Base-by-base conservation (phyloP, 2,113 vertebrate genomes). In the Smithornis capensis region DNA sequence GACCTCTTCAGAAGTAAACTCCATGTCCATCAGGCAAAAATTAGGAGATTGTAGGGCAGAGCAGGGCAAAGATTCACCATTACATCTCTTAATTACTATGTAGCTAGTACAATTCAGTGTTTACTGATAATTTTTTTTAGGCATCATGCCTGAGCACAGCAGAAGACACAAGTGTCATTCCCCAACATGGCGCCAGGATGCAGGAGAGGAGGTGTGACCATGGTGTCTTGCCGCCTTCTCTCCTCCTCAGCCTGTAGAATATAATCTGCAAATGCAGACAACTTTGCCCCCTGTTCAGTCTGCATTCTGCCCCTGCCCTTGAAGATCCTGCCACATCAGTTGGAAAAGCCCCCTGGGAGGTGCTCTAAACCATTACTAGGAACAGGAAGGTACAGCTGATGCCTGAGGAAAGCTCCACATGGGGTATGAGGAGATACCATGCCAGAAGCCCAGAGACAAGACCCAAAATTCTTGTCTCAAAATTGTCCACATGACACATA, bases 131-230 rank as follows among this genome's bases (percentile, higher is more conserved):
- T 12, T 55, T 70, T 87, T 89, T 89, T 74, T 38, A 81, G 8
- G 86, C 38, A 42, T 62, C 53, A 55, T 2, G 8, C 42, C 47
- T 12, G 5, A 83, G 37, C 42, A 67, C 24, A 63, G 63, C 42
- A 80, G 37, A 10, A 89, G 59, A 63, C 27, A 14, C 1, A 3
- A 79, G 35, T 24, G 35, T 56, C 35, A 44, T 62, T 31, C 37
- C 24, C 29, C 56, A 80, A 18, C 0, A 0, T 1, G 4, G 18
- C 25, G 18, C 28, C 62, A 85, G 23, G 23, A 65, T 0, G 7
- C 14, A 55, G 44, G 18, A 86, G 29, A 24, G 14, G 35, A 80
- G 10, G 24, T 3, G 2, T 29, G 44, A 77, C 6, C 64, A 38
- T 0, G 2, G 12, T n/a, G 27, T 23, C 16, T 70, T 62, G 31